Conservation (phyloP, 2,888 invertebrate genomes). For the Drosophila tanythrix region DNA sequence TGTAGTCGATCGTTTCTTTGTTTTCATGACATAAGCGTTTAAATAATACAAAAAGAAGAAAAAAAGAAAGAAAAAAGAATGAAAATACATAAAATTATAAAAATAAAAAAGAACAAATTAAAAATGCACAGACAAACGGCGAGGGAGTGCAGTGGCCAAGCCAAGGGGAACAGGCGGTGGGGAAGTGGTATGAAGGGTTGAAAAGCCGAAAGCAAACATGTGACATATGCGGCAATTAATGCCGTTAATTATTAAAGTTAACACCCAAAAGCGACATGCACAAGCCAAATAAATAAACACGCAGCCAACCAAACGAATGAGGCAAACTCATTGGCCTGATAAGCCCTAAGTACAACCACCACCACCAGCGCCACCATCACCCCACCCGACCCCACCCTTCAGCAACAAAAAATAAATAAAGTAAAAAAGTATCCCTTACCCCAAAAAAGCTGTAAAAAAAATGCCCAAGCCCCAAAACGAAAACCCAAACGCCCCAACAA, state of each 20-base stretch:
- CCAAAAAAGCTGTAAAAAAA: constrained; percentile 6
- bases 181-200: neutral
- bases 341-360: constrained; percentile 13
- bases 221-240: constrained; percentile 81
- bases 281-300: constrained; percentile 81
- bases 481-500: constrained; percentile 70
- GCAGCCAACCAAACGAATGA: constrained; percentile 56
- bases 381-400: neutral
- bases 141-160: neutral
- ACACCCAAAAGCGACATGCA: constrained; percentile 81
- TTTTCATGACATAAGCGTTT: constrained; percentile 65
- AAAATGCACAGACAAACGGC: constrained; percentile 50
- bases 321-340: constrained; percentile 59
- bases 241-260: constrained; percentile 80
- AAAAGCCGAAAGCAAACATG: constrained; percentile 67
- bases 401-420: neutral
- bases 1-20: constrained; percentile 8
- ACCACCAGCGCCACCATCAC: neutral
- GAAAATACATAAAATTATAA: neutral
- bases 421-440: neutral
- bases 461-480: constrained; percentile 23
- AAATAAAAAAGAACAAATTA: constrained; percentile 10
- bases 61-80: constrained; percentile 15
- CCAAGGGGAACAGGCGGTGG: fast-evolving
- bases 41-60: constrained; percentile 53